These are phyloP conservation scores for Dysmachus trigonus DNA, from an alignment of 2,888 invertebrate species.

Conservation along the genomic window DNA sequence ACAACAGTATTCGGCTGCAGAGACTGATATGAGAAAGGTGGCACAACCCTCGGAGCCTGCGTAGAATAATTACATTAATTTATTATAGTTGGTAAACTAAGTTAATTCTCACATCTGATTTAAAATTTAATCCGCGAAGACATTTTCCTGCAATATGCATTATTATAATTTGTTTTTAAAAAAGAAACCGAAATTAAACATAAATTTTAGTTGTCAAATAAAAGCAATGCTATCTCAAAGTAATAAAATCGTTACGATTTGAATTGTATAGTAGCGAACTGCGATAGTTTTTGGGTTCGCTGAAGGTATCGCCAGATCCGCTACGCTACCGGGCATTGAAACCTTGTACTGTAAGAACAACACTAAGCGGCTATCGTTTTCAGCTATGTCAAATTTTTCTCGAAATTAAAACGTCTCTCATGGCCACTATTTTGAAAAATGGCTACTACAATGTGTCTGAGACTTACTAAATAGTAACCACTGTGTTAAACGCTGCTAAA, in stretches of 20 bases:
- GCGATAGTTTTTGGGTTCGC: neutral
- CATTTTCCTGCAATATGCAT: slow-evolving; percentile 16
- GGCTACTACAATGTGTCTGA: neutral
- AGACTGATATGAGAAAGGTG: slow-evolving; percentile 62
- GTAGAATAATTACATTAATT: neutral
- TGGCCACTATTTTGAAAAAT: neutral
- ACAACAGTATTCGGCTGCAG: slow-evolving; percentile 60
- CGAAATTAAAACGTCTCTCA: too few relatives aligned
- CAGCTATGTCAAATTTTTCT: too few relatives aligned
- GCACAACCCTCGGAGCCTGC: slow-evolving; percentile 56
- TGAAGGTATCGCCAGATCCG: neutral
- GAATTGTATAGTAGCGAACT: neutral
- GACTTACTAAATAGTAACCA: too few relatives aligned
- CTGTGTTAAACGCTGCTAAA: too few relatives aligned
- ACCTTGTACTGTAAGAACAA: too few relatives aligned
- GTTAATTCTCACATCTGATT: neutral
- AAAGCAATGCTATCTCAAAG: neutral
- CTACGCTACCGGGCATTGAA: too few relatives aligned
- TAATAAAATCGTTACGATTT: neutral
- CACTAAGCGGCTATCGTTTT: too few relatives aligned
- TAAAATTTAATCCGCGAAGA: neutral
- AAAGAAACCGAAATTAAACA: neutral
- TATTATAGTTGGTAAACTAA: neutral
- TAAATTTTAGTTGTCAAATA: neutral
- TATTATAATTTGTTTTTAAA: neutral